Evolutionary conservation across 2,797 vertebrate species (phyloP).

Genomic region (Parauchenoglanis punctatus): DNA sequence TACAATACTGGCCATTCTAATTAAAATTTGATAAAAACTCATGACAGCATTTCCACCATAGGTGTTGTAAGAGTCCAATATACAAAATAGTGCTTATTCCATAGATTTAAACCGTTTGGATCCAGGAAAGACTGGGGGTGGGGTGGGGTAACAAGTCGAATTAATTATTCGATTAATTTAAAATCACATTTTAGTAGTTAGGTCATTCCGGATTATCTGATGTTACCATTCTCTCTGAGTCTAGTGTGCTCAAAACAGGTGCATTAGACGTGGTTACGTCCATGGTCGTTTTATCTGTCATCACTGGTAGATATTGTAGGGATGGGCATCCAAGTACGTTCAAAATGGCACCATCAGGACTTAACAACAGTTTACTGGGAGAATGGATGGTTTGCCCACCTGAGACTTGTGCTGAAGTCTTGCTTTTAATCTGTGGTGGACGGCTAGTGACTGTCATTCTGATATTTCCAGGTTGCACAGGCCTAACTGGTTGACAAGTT

Average conservation of each 20-base stretch:
- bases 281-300: constrained; percentile 60
- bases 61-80: background rate
- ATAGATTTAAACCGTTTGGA: constrained; percentile 1
- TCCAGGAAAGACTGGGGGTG: background rate
- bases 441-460: constrained; percentile 57
- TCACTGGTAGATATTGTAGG: constrained; percentile 52
- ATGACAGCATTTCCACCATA: background rate
- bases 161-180: background rate
- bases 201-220: constrained; percentile 23
- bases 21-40: constrained; percentile 1
- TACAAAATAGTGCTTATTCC: constrained; percentile 49
- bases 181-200: constrained; percentile 18
- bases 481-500: constrained; percentile 61
- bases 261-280: constrained; percentile 68
- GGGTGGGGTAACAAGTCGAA: background rate
- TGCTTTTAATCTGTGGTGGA: constrained; percentile 56
- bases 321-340: constrained; percentile 80
- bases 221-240: constrained; percentile 48
- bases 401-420: constrained; percentile 63
- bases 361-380: constrained; percentile 84
- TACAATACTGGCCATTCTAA: constrained; percentile 28
- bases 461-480: constrained; percentile 55
- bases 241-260: constrained; percentile 69
- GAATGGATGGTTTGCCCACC: constrained; percentile 72
- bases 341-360: constrained; percentile 87